phyloP scores from a whole-genome alignment of 2,797 vertebrate genomes.

The Sebastes ruberrimus region DNA sequence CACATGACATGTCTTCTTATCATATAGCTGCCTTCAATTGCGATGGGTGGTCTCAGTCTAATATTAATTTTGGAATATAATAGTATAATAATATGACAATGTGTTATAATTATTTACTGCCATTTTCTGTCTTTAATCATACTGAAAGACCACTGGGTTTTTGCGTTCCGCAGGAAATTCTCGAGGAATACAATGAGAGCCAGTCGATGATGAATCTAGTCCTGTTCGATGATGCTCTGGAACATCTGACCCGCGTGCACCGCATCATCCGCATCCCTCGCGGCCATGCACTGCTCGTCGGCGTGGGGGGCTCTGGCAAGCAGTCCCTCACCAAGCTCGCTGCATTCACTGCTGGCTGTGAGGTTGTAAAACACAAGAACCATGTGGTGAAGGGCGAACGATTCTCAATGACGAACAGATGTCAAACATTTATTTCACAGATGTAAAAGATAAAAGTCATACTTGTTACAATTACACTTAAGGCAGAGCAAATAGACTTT shows the following conservation, averaged over 20 bases:
- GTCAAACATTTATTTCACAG: neutral
- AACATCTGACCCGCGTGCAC: conserved; percentile 91
- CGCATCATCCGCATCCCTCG: conserved; percentile 91
- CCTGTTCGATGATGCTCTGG: conserved; percentile 94
- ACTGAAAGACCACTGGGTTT: neutral
- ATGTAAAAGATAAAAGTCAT: neutral
- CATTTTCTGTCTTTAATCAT: neutral
- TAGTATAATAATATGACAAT: neutral
- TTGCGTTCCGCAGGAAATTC: conserved; percentile 85
- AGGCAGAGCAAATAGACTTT: neutral
- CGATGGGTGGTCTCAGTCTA: neutral
- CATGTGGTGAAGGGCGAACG: neutral
- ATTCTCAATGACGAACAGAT: neutral
- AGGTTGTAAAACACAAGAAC: conserved; percentile 79
- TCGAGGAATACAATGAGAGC: conserved; percentile 93
- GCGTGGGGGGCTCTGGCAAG: conserved; percentile 94
- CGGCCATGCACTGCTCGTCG: conserved; percentile 93
- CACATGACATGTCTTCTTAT: neutral
- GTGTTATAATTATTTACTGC: neutral
- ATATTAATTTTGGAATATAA: neutral
- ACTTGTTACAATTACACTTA: neutral
- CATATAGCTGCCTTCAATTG: neutral
- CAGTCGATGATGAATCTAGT: conserved; percentile 91
- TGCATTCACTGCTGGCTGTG: conserved; percentile 89
- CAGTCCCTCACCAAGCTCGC: conserved; percentile 93